Evolutionary conservation across 2,888 invertebrate genomes (phyloP).

Genomic region (Melanargia galathea): DNA sequence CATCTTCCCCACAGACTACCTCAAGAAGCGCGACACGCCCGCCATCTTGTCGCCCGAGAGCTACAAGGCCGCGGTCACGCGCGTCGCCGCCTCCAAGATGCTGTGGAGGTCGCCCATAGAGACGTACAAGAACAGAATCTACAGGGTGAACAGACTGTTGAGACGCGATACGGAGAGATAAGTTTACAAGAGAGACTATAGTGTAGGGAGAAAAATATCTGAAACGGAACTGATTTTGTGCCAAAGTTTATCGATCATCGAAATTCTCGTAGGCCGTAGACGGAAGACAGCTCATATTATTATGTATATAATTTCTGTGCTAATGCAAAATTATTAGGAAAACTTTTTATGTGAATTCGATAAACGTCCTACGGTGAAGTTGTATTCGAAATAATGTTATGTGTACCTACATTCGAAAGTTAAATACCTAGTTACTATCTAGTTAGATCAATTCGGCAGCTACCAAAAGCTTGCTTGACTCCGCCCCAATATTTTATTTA

Average conservation of each 20-base stretch:
- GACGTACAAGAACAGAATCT: constrained; percentile 70
- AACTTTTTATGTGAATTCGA: too few species aligned
- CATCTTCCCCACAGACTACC: constrained; percentile 58
- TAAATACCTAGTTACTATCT: too few species aligned
- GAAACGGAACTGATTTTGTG: constrained; percentile 38
- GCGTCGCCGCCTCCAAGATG: constrained; percentile 65
- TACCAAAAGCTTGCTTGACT: too few species aligned
- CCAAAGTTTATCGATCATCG: constrained; percentile 29
- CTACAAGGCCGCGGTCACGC: constrained; percentile 69
- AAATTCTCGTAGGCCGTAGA: background rate
- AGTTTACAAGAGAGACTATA: constrained; percentile 47
- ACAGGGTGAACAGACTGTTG: constrained; percentile 67
- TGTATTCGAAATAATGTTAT: too few species aligned
- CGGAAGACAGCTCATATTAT: background rate
- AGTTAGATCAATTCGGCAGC: too few species aligned
- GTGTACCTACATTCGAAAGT: too few species aligned
- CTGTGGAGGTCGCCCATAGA: constrained; percentile 66
- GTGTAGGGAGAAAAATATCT: constrained; percentile 36
- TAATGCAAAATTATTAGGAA: too few species aligned
- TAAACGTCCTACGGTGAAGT: too few species aligned
- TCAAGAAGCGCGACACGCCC: constrained; percentile 69
- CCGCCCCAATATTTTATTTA: too few species aligned
- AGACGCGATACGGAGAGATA: constrained; percentile 73
- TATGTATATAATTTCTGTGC: too few species aligned
- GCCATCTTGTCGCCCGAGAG: constrained; percentile 74